phyloP scores from a whole-genome alignment of 2,797 vertebrate species.

The Brachymystax lenok region DNA sequence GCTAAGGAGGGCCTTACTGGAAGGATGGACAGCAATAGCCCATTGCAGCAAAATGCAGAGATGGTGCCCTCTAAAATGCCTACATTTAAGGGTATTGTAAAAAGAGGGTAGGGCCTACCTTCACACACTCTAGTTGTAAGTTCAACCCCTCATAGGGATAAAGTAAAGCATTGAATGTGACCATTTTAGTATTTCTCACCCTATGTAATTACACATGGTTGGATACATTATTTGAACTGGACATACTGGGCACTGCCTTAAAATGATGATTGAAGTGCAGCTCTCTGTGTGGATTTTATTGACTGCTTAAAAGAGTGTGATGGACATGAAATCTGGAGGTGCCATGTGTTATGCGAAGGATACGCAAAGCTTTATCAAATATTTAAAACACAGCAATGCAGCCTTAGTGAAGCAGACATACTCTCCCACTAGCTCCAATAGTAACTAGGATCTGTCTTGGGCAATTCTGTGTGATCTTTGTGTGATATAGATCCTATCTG shows the following conservation, averaged over 20 bases:
- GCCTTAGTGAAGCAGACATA: background rate
- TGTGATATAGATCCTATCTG: too few relatives aligned
- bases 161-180: too few relatives aligned
- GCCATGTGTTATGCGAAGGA: background rate
- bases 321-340: background rate
- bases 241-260: background rate
- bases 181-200: too few relatives aligned
- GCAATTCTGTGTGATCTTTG: too few relatives aligned
- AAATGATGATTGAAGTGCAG: background rate
- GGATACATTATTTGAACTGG: background rate
- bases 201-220: background rate
- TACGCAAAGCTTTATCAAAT: background rate
- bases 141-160: background rate
- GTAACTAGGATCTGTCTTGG: too few relatives aligned
- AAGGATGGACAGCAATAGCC: background rate
- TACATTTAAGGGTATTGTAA: background rate
- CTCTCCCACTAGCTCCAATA: background rate
- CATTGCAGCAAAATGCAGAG: background rate
- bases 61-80: background rate
- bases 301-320: background rate
- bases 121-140: background rate
- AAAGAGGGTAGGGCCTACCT: background rate
- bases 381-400: background rate
- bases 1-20: background rate
- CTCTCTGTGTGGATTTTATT: background rate